phyloP scores from a whole-genome alignment of 2,113 vertebrate species.

The Synchiropus splendidus region DNA sequence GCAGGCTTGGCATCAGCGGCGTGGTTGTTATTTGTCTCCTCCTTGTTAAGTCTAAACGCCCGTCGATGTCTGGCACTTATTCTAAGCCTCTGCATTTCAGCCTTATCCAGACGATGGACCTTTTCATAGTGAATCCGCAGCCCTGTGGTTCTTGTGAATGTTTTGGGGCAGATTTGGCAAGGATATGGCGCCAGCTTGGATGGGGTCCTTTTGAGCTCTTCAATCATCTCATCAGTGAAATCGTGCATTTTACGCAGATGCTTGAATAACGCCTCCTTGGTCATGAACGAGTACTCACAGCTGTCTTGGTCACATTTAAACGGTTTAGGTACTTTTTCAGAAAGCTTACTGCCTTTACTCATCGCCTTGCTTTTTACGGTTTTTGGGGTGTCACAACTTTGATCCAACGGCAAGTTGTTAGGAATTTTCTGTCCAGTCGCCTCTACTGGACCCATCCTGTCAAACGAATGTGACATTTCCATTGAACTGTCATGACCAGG shows the following conservation, averaged over 20 bases:
- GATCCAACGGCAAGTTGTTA: slow-evolving; percentile 29
- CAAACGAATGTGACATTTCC: slow-evolving; percentile 83
- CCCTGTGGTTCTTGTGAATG: slow-evolving; percentile 95
- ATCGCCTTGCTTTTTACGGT: slow-evolving; percentile 39
- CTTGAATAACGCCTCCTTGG: slow-evolving; percentile 94
- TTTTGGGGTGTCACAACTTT: slow-evolving; percentile 41
- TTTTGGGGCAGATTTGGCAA: slow-evolving; percentile 91
- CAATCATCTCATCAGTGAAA: slow-evolving; percentile 83
- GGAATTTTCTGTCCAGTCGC: slow-evolving; percentile 53
- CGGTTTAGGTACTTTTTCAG: slow-evolving; percentile 75
- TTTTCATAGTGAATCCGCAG: slow-evolving; percentile 94
- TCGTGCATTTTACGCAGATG: slow-evolving; percentile 89
- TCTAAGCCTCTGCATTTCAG: slow-evolving; percentile 85
- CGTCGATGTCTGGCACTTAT: slow-evolving; percentile 70
- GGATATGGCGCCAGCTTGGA: slow-evolving; percentile 90
- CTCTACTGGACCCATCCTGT: slow-evolving; percentile 81
- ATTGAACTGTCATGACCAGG: slow-evolving; percentile 73
- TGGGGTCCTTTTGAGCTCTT: slow-evolving; percentile 90
- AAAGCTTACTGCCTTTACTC: slow-evolving; percentile 53
- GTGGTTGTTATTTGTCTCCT: not conserved
- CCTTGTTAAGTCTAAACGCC: slow-evolving; percentile 52
- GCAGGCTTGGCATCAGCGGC: slow-evolving; percentile 12
- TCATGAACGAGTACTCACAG: slow-evolving; percentile 93
- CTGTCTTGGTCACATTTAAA: slow-evolving; percentile 85
- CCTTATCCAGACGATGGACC: slow-evolving; percentile 86